These are phyloP conservation scores for Danio tinwini DNA, from an alignment of 2,797 vertebrate genomes.

Conservation along the genomic window DNA sequence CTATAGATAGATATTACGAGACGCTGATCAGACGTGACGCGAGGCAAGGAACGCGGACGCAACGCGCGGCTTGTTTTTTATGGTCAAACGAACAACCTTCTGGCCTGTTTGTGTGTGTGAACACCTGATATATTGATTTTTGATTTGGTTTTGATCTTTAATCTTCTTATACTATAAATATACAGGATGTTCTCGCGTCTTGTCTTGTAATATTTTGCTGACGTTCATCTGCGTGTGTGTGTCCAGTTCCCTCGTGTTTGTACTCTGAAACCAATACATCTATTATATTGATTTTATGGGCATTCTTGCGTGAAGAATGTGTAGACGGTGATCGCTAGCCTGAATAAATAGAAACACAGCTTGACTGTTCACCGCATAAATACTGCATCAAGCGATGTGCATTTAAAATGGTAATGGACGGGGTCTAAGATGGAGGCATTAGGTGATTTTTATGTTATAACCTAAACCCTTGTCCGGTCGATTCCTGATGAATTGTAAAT, in stretches of 20 bases:
- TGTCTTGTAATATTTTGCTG: not conserved
- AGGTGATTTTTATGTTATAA: slow-evolving; percentile 15
- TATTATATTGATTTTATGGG: slow-evolving; percentile 43
- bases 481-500: slow-evolving; percentile 35
- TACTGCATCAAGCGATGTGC: not conserved
- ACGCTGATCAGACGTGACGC: not conserved
- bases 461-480: slow-evolving; percentile 35
- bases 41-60: not conserved
- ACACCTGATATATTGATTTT: slow-evolving; percentile 43
- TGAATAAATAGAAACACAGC: not conserved
- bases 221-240: not conserved
- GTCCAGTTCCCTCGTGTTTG: not conserved
- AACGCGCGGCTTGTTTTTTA: not conserved
- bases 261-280: slow-evolving; percentile 20
- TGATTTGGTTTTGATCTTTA: not conserved
- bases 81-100: not conserved
- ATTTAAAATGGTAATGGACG: not conserved
- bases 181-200: not conserved
- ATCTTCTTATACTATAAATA: not conserved
- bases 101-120: not conserved
- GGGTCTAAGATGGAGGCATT: slow-evolving; percentile 37
- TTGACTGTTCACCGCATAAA: not conserved
- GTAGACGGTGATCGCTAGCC: slow-evolving; percentile 14
- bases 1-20: not conserved
- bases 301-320: slow-evolving; percentile 29